phyloP scores from a whole-genome alignment of 1,140 invertebrate species.

The Drosophila obscura region DNA sequence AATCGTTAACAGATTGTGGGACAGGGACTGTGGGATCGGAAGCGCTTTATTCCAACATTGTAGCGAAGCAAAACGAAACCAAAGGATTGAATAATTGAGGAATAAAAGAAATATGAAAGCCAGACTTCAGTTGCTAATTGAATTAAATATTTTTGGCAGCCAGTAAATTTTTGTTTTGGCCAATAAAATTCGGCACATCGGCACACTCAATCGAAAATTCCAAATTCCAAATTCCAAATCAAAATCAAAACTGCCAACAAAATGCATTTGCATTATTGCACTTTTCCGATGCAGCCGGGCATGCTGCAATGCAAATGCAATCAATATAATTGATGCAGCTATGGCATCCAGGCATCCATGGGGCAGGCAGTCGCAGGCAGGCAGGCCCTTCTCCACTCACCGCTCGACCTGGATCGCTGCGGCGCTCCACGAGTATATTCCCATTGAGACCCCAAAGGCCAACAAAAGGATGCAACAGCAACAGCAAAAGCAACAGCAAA shows the following conservation, averaged over 20 bases:
- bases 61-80: too few species aligned
- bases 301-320: conserved; percentile 39
- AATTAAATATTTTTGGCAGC: too few species aligned
- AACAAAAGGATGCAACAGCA: conserved; percentile 8
- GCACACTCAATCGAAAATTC: conserved; percentile 8
- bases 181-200: conserved; percentile 35
- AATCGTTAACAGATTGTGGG: too few species aligned
- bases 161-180: conserved; percentile 12
- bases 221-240: conserved; percentile 23
- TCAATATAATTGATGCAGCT: conserved; percentile 51
- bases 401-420: not conserved
- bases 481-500: too few species aligned
- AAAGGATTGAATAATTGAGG: too few species aligned
- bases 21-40: too few species aligned
- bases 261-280: conserved; percentile 52
- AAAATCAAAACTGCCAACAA: conserved; percentile 38
- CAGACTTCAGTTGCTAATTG: too few species aligned
- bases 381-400: not conserved
- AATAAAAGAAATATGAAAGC: too few species aligned
- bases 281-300: conserved; percentile 28
- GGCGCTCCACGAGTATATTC: conserved; percentile 11
- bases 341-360: conserved; percentile 23
- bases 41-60: too few species aligned
- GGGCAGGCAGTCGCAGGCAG: too few species aligned
- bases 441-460: conserved; percentile 30